These are phyloP conservation scores for Pyxicephalus adspersus DNA, from an alignment of 2,113 vertebrate genomes.

Conservation along the genomic window DNA sequence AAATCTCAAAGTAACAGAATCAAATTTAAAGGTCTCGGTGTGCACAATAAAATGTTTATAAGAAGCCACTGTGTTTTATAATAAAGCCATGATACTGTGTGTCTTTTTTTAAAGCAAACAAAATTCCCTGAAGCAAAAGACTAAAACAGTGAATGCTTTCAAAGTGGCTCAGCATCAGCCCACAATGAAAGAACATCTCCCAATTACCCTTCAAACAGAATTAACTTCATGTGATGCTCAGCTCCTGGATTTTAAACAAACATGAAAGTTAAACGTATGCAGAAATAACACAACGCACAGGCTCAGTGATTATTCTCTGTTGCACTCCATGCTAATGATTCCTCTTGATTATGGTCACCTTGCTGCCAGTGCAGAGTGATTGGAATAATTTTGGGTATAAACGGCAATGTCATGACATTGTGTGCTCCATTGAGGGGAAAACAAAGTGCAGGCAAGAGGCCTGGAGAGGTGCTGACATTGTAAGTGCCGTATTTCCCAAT, in stretches of 20 bases:
- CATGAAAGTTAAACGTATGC: constrained; percentile 64
- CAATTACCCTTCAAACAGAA: constrained; percentile 66
- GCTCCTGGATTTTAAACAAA: constrained; percentile 62
- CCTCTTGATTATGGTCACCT: constrained; percentile 47
- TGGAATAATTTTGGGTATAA: constrained; percentile 34
- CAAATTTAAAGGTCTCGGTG: too few relatives aligned
- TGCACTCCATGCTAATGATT: constrained; percentile 47
- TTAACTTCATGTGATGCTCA: constrained; percentile 68
- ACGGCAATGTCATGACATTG: constrained; percentile 22
- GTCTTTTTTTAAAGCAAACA: background rate
- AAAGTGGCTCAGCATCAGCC: constrained; percentile 65
- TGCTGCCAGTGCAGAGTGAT: constrained; percentile 24
- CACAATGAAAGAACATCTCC: constrained; percentile 64
- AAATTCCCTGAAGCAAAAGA: constrained; percentile 21
- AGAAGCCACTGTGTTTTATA: background rate
- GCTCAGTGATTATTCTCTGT: constrained; percentile 24
- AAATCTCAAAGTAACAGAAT: too few relatives aligned
- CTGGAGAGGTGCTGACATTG: background rate
- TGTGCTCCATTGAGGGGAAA: background rate
- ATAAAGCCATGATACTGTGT: background rate
- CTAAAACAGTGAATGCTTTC: constrained; percentile 58
- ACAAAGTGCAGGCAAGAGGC: background rate
- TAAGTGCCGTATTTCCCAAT: too few relatives aligned
- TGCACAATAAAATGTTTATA: background rate
- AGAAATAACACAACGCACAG: constrained; percentile 21